Evolutionary conservation across 2,888 invertebrate genomes (phyloP).

Genomic region (Ormyrus nitidulus): DNA sequence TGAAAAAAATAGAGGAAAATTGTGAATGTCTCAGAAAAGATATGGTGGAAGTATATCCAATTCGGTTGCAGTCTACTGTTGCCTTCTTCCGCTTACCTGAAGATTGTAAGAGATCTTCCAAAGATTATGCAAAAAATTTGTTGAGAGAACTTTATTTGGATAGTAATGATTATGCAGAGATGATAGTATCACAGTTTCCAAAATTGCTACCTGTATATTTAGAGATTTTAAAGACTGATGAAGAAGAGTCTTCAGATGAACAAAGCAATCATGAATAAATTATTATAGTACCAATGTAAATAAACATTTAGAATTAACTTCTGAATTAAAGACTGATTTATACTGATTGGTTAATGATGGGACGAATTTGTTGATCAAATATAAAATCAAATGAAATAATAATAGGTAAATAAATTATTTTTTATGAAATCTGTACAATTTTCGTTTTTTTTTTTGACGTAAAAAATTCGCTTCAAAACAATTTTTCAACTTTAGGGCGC

Average conservation of each 20-base stretch:
- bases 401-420: too few species aligned
- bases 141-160: slow-evolving; percentile 60
- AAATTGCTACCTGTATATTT: slow-evolving; percentile 63
- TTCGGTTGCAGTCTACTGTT: slow-evolving; percentile 61
- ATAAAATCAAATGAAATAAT: too few species aligned
- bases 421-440: too few species aligned
- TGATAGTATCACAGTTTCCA: slow-evolving; percentile 68
- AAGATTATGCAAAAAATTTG: slow-evolving; percentile 57
- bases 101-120: slow-evolving; percentile 62
- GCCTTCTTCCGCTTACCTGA: slow-evolving; percentile 64
- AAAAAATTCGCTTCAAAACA: too few species aligned
- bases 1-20: slow-evolving; percentile 57
- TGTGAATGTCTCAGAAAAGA: slow-evolving; percentile 60
- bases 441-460: too few species aligned
- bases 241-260: background rate
- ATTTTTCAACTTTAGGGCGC: too few species aligned
- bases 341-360: background rate
- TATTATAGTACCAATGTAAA: background rate
- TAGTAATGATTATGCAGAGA: slow-evolving; percentile 60
- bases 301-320: too few species aligned
- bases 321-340: background rate
- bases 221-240: slow-evolving; percentile 47
- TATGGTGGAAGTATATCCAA: slow-evolving; percentile 68
- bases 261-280: background rate
- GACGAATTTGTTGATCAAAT: too few species aligned